Evolutionary conservation across 2,888 invertebrate genomes (phyloP).

Genomic region (Phymatocera aterrima): DNA sequence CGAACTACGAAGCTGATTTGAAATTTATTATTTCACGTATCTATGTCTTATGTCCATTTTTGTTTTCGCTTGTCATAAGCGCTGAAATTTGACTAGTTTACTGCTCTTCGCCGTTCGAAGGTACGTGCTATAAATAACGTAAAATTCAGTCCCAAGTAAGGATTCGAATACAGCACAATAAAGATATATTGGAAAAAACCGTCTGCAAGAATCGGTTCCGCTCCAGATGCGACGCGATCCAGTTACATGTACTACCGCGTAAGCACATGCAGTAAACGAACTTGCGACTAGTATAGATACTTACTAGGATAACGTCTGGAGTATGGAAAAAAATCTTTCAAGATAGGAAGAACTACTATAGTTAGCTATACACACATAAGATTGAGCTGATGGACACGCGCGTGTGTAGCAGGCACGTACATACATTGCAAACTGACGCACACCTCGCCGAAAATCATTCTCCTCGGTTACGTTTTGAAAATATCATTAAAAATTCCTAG

Average conservation of each 20-base stretch:
- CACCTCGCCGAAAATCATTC: no score
- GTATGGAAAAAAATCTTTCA: not conserved
- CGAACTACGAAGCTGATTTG: no score
- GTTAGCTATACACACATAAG: conserved; percentile 1
- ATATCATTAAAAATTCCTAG: no score
- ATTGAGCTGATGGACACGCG: not conserved
- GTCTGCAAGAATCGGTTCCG: conserved; percentile 9
- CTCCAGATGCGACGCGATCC: conserved; percentile 34
- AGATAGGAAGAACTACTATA: not conserved
- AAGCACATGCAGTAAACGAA: no score
- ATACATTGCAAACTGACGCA: no score
- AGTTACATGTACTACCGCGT: not conserved
- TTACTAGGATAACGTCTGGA: conserved; percentile 1
- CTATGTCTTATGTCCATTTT: not conserved
- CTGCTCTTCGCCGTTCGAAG: not conserved
- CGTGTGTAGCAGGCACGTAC: no score
- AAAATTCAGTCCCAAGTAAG: not conserved
- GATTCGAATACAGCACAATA: not conserved
- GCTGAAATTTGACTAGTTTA: not conserved
- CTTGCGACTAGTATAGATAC: not conserved
- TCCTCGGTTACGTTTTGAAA: no score
- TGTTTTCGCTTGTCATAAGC: not conserved
- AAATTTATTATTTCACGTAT: not conserved
- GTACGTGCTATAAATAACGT: not conserved
- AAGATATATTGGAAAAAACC: not conserved